Conservation (phyloP, 2,113 vertebrate species). For the Hippocampus guttulatus region DNA sequence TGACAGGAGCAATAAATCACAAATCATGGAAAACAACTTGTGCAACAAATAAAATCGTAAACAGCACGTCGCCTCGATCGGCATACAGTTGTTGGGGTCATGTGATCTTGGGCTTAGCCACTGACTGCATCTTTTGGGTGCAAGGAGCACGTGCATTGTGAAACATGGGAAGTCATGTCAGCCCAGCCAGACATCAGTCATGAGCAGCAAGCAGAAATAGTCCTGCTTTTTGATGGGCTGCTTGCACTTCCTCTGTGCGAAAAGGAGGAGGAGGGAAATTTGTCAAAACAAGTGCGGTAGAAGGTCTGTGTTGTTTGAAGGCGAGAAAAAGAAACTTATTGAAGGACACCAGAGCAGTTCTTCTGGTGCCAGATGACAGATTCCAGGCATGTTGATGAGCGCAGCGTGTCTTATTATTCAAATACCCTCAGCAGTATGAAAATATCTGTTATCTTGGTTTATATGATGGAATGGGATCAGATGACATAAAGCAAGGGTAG, state of each 20-base stretch:
- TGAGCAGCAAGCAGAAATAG: slow-evolving; percentile 61
- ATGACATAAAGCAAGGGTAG: not conserved
- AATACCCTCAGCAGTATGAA: slow-evolving; percentile 32
- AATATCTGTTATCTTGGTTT: slow-evolving; percentile 15
- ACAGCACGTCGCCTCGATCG: slow-evolving; percentile 36
- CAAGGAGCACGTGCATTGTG: slow-evolving; percentile 65
- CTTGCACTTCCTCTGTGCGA: slow-evolving; percentile 62
- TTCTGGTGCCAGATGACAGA: slow-evolving; percentile 9
- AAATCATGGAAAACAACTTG: slow-evolving; percentile 9
- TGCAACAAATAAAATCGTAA: slow-evolving; percentile 18
- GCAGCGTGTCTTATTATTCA: slow-evolving; percentile 26
- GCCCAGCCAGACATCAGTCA: slow-evolving; percentile 55
- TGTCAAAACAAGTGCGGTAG: slow-evolving; percentile 41
- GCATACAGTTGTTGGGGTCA: slow-evolving; percentile 50
- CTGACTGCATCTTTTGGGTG: slow-evolving; percentile 53
- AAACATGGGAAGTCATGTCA: slow-evolving; percentile 76
- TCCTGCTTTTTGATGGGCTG: slow-evolving; percentile 44
- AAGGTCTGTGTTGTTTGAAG: slow-evolving; percentile 10
- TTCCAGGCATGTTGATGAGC: not conserved
- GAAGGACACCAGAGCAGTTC: slow-evolving; percentile 40
- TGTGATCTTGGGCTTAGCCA: slow-evolving; percentile 57
- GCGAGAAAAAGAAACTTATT: slow-evolving; percentile 47
- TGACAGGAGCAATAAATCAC: slow-evolving; percentile 6
- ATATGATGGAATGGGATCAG: not conserved
- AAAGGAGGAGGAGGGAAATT: slow-evolving; percentile 35